A percentile compares a stretch with the other conserved stretches of the same genome.
Conservation (phyloP, 2,113 vertebrate species). For the Vulpes ferrilata region DNA sequence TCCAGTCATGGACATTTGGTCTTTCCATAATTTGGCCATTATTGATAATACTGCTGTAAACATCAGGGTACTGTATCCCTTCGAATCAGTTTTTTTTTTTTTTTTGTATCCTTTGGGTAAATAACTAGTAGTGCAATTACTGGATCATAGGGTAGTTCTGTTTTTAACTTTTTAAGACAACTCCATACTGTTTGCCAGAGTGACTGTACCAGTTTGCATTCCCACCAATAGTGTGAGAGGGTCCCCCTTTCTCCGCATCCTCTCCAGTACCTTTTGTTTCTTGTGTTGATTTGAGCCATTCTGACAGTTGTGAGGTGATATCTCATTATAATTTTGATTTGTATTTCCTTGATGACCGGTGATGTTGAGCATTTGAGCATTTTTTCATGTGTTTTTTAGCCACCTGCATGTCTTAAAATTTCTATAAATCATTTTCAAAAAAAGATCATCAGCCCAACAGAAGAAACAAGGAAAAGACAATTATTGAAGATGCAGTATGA, state of each 20-base stretch:
- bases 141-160: neutral
- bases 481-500: neutral
- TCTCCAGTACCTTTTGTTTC: neutral
- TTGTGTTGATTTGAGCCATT: neutral
- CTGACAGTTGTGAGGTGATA: neutral
- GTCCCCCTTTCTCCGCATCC: neutral
- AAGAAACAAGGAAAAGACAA: neutral
- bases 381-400: neutral
- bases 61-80: neutral
- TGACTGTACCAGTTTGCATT: neutral
- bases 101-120: neutral
- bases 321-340: neutral
- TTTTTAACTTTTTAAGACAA: neutral
- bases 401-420: neutral
- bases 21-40: neutral
- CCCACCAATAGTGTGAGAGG: neutral
- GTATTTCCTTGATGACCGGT: neutral
- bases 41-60: neutral
- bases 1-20: neutral
- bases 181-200: neutral
- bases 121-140: neutral
- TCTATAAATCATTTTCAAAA: neutral
- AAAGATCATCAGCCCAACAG: neutral
- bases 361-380: neutral
- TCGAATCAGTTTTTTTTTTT: neutral